Base-by-base conservation (phyloP, 1,140 invertebrate species). In the Akabosia matsudoensis region DNA sequence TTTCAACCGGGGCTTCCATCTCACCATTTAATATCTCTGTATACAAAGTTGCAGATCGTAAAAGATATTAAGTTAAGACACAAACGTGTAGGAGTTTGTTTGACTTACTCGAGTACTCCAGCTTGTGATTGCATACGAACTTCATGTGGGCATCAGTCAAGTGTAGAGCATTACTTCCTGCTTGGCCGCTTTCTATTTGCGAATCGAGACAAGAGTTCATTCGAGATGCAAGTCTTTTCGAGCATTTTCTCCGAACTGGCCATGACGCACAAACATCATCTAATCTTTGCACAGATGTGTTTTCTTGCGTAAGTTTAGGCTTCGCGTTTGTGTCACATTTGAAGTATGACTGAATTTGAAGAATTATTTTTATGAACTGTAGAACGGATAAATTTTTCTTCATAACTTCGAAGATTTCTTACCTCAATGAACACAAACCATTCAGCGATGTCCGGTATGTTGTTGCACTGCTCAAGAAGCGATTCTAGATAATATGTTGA, bases 351-450 rank as follows among this genome's bases (percentile, higher is more conserved):
- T 72, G 26, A 70, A 70, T 28, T 30, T 18, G n/a, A 45, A 45
- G 7, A 45, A 18, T 45, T 45, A 45, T 45, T 10, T 10, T 18
- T 45, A 45, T 45, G 37, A 45, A 45, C 7, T 18, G 37, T 10
- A 45, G 37, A 45, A 45, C 7, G 7, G 18, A 45, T 10, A 7
- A 45, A 45, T 45, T 7, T 18, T 45, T 10, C 18, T 28, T 13
- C 24, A 64, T 24, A 64, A 13, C 4, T 10, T 24, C 4, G 7
- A 22, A 64, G 33, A 70, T 3, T 3, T 26, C 70, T 22, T 72
- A 72, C 70, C 3, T 72, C 22, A 33, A 72, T 72, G 24, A 72
- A 72, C 3, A 34, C 3, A 4, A 72, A 26, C 70, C 70, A 72
- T 4, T 45, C 31, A 34, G 34, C 28, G 4, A 72, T 2, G 24